These are phyloP conservation scores for Netelia virgata DNA, from an alignment of 2,888 invertebrate species.

Conservation along the genomic window DNA sequence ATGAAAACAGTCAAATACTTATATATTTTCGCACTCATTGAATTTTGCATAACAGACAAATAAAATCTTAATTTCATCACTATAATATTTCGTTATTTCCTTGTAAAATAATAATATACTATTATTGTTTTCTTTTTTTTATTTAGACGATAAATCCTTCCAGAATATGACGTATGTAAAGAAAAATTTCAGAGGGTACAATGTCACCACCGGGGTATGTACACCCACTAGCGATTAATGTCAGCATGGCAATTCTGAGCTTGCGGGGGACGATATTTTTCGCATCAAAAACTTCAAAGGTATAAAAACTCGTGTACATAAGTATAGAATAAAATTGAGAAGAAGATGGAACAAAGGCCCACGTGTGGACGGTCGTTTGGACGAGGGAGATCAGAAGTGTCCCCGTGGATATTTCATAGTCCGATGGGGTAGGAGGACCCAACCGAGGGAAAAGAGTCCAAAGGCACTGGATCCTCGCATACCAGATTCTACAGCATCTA, in stretches of 20 bases:
- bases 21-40: too few species aligned
- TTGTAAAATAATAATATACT: background rate
- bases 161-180: background rate
- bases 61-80: background rate
- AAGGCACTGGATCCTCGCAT: conserved; percentile 45
- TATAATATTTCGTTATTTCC: background rate
- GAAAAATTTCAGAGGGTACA: background rate
- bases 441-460: conserved; percentile 2
- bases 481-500: conserved; percentile 48
- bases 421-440: conserved; percentile 4
- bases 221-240: background rate
- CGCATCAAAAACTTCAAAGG: background rate
- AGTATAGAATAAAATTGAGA: conserved; percentile 7
- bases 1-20: background rate
- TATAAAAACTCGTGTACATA: background rate
- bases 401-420: conserved; percentile 13
- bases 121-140: background rate
- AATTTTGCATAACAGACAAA: background rate
- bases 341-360: background rate
- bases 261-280: background rate
- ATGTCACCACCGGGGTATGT: background rate
- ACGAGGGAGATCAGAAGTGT: conserved; percentile 13
- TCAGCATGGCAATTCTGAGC: background rate
- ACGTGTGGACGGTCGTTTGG: conserved; percentile 10
- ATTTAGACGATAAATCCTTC: background rate